phyloP scores from a whole-genome alignment of 1,140 invertebrate species.

The Listronotus oregonensis region DNA sequence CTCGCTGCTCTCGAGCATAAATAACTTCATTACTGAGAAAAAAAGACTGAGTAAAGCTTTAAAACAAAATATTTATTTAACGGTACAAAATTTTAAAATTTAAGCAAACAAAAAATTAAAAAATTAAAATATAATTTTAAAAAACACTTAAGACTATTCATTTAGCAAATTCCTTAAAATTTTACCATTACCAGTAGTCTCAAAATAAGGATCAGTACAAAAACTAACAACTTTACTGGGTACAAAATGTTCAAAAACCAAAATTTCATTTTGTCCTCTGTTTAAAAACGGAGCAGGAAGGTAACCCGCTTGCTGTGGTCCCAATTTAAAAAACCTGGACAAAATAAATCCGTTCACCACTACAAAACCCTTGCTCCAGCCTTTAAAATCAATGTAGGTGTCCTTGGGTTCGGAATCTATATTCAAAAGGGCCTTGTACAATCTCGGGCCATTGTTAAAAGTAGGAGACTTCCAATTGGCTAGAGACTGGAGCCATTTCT shows the following conservation, averaged over 20 bases:
- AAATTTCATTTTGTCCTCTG: constrained; percentile 59
- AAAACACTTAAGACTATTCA: background rate
- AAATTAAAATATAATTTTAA: too few species aligned
- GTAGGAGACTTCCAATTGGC: constrained; percentile 29
- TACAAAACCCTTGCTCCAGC: constrained; percentile 64
- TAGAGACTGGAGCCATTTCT: constrained; percentile 51
- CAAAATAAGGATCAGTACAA: constrained; percentile 33
- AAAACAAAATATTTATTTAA: too few species aligned
- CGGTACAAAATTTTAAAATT: too few species aligned
- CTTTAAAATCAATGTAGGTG: constrained; percentile 56
- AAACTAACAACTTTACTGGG: constrained; percentile 37
- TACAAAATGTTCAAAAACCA: constrained; percentile 54
- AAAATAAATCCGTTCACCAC: constrained; percentile 70
- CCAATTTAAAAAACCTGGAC: constrained; percentile 62
- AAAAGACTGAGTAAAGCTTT: too few species aligned
- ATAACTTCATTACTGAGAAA: constrained; percentile 23
- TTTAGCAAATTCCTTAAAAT: constrained; percentile 21
- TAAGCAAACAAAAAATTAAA: too few species aligned
- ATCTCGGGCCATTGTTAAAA: constrained; percentile 43
- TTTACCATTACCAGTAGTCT: constrained; percentile 31
- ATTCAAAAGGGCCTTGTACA: constrained; percentile 49
- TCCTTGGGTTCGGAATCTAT: constrained; percentile 39
- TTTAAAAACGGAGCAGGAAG: constrained; percentile 63
- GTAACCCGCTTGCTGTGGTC: constrained; percentile 65
- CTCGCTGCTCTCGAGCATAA: too few species aligned